Evolutionary conservation across 2,113 vertebrate species (phyloP), one percentile per base, ranked within the genome.

Genomic region (Choloepus hoffmanni): DNA sequence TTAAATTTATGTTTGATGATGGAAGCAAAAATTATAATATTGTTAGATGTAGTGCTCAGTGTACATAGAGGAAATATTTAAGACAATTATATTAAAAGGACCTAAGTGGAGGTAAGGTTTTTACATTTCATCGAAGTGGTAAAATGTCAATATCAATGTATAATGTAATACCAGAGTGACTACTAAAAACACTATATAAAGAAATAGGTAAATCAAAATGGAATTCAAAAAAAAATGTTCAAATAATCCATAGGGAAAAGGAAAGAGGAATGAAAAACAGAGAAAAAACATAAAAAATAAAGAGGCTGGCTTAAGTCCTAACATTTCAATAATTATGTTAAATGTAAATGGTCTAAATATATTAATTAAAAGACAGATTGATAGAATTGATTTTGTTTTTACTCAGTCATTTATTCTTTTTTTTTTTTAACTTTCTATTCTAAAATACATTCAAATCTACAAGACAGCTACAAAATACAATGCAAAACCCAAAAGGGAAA

Each of bases 1-100:
- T 92, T 58, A 86, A 92, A 63, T 62, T 87, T 96, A 33, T 74
- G 30, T 88, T 91, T 87, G n/a, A 74, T 95, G 60, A 70, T 86
- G 7, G 43, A 92, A 84, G 21, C 40, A 92, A 78, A 87, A 77
- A 53, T 85, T 43, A 70, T 78, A 89, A 85, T 50, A 77, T 16
- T 79, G 24, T 90, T 67, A 45, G 43, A 53, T 60, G 48, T 67
- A 26, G 77, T 68, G 62, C 4, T 90, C 62, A 2, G 50, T 53
- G 50, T 14, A 53, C 50, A 53, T 53, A 53, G 10, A 53, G 50
- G 50, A 53, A 53, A 53, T 53, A 53, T 53, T 53, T 53, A 53
- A 53, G 13, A 53, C 50, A 53, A 53, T 53, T 53, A 53, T 53
- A 53, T 53, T 11, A 53, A 58, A 91, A 28, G 21, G 19, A 82